These are phyloP conservation scores for Leucania comma DNA, from an alignment of 2,888 invertebrate genomes.

Conservation along the genomic window DNA sequence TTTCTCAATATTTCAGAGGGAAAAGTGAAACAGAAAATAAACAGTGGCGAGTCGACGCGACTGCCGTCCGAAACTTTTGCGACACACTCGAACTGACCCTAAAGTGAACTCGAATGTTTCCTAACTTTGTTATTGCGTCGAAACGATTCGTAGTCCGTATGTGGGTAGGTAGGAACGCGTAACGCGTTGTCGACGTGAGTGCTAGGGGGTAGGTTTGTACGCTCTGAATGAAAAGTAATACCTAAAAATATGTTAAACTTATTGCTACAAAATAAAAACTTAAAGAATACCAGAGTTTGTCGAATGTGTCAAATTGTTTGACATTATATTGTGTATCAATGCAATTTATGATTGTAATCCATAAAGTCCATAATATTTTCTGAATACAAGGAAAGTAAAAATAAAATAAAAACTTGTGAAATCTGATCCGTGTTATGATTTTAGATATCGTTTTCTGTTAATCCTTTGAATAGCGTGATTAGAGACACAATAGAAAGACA, in stretches of 20 bases:
- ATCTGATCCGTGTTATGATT: no score
- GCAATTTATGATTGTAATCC: no score
- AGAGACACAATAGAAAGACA: no score
- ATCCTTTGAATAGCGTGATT: no score
- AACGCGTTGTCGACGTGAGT: not conserved
- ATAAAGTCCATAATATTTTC: no score
- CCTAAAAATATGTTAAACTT: not conserved
- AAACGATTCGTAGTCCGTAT: conserved; percentile 36
- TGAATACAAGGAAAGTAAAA: no score
- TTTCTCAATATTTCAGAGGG: conserved; percentile 40
- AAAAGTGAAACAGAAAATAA: conserved; percentile 65
- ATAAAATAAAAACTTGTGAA: no score
- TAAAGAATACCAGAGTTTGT: not conserved
- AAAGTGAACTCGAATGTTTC: conserved; percentile 72
- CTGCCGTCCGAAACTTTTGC: conserved; percentile 61
- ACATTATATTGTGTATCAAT: no score
- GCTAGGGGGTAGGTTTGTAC: not conserved
- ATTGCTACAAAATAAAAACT: not conserved
- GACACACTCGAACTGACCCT: conserved; percentile 76
- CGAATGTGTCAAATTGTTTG: not conserved
- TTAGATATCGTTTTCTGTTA: no score
- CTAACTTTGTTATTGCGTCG: conserved; percentile 79
- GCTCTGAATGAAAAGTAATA: not conserved
- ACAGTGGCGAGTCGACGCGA: conserved; percentile 46
- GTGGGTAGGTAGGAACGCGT: not conserved